Evolutionary conservation across 2,113 vertebrate genomes (phyloP).

Genomic region (Epinephelus cyanopodus): DNA sequence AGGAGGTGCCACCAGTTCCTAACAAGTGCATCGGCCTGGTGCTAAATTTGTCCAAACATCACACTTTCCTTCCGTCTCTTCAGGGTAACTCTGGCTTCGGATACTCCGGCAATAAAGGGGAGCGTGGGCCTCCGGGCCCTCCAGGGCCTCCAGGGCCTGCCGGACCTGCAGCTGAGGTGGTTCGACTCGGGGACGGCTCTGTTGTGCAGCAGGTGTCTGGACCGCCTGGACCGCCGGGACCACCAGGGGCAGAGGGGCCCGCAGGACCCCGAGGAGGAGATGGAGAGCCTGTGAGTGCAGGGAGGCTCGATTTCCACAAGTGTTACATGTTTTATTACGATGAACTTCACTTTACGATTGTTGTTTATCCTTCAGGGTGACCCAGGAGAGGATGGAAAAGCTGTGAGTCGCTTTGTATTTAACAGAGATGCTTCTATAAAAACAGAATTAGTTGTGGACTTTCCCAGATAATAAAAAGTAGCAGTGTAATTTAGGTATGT

Average conservation of each 20-base stretch:
- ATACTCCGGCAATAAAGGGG: slow-evolving; percentile 89
- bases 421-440: neutral
- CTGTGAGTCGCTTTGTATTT: slow-evolving; percentile 82
- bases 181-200: slow-evolving; percentile 56
- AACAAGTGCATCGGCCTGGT: too few relatives aligned
- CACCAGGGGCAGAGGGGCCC: slow-evolving; percentile 79
- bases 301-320: neutral
- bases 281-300: slow-evolving; percentile 87
- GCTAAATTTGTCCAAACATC: too few relatives aligned
- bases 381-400: slow-evolving; percentile 91
- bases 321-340: neutral
- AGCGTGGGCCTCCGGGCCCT: slow-evolving; percentile 82
- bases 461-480: neutral
- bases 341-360: neutral
- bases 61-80: neutral
- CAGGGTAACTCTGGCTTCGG: slow-evolving; percentile 87
- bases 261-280: slow-evolving; percentile 85
- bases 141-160: slow-evolving; percentile 82
- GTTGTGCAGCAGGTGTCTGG: slow-evolving; percentile 80
- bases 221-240: slow-evolving; percentile 78
- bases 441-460: neutral
- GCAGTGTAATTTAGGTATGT: neutral
- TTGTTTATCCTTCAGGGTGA: slow-evolving; percentile 85
- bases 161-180: slow-evolving; percentile 72
- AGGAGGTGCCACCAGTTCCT: too few relatives aligned